Base-by-base conservation (phyloP, 2,888 invertebrate genomes). In the Auanema sp. region DNA sequence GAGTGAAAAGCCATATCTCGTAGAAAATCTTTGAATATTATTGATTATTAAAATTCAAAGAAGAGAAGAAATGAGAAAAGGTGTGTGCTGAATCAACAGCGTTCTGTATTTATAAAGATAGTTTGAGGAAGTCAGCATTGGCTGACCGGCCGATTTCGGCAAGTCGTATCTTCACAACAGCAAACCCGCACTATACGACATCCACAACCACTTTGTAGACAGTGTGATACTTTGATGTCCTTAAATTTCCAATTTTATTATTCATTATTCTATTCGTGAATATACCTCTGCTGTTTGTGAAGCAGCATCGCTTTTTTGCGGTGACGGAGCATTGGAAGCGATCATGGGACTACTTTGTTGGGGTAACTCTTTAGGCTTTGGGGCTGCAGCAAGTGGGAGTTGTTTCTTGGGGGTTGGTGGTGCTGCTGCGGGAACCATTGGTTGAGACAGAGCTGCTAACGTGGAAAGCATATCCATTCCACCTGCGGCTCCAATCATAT, bases 151-250 rank as follows among this genome's bases (percentile, higher is more conserved):
- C 69, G 64, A 50, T 63, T 66, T 11, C 63, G 64, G 68, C 74
- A 74, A 1, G 66, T 61, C 24, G 68, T 65, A 53, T 75, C 69
- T 41, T 72, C 76, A 58, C 80, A 80, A 63, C 80, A 80, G 61
- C 80, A 80, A 49, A 80, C 69, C 12, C 77, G 69, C 21, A 80
- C 73, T 24, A 80, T 71, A 44, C 77, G 72, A 56, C 78, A 78
- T 6, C 74, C 70, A 61, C 76, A 77, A 14, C 75, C 72, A 41
- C 70, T 53, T 18, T 66, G 63, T 25, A 72, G 57, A 54, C 75
- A 75, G 55, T 68, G 69, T 8, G 72, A 72, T 23, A 74, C 68
- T 56, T 67, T 61, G 63, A 71, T 71, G 51, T 71, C 69, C 71
- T 71, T 62, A 60, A 69, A 59, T 40, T n/a, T n/a, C n/a, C 23